Conservation (phyloP, 2,888 invertebrate species). For the Drosophila rubida region DNA sequence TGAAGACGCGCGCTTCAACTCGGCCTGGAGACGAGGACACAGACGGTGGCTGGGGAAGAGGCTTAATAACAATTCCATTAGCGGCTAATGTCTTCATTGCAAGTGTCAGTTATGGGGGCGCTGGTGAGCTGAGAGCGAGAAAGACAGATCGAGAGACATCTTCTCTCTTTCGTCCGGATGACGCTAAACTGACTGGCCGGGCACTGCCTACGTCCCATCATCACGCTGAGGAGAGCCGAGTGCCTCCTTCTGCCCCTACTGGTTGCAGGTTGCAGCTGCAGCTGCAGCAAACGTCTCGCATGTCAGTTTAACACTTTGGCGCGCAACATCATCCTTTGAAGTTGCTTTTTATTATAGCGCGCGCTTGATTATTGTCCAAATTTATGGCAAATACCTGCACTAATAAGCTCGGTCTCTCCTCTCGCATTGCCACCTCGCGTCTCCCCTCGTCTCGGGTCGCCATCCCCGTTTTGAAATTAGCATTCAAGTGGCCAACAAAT, state of each 20-base stretch:
- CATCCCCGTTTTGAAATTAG: constrained; percentile 59
- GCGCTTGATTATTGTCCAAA: constrained; percentile 71
- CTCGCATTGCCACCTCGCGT: background rate
- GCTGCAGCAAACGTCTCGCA: constrained; percentile 57
- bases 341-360: constrained; percentile 66
- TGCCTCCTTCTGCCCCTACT: background rate
- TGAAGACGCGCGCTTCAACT: constrained; percentile 37
- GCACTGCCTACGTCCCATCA: constrained; percentile 40
- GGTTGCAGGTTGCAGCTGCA: constrained; percentile 1
- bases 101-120: constrained; percentile 83
- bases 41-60: constrained; percentile 37
- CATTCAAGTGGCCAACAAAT: constrained; percentile 83
- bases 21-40: constrained; percentile 2
- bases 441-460: background rate
- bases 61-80: constrained; percentile 85
- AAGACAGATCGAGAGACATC: background rate
- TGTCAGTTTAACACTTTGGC: constrained; percentile 79
- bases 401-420: constrained; percentile 71
- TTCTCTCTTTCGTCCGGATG: constrained; percentile 27
- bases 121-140: constrained; percentile 18
- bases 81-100: constrained; percentile 85
- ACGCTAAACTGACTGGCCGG: constrained; percentile 74
- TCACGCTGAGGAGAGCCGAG: constrained; percentile 1
- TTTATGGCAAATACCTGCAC: constrained; percentile 73
- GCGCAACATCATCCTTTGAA: constrained; percentile 60